Evolutionary conservation across 2,797 vertebrate genomes (phyloP).

Genomic region (Rhynchotus rufescens): DNA sequence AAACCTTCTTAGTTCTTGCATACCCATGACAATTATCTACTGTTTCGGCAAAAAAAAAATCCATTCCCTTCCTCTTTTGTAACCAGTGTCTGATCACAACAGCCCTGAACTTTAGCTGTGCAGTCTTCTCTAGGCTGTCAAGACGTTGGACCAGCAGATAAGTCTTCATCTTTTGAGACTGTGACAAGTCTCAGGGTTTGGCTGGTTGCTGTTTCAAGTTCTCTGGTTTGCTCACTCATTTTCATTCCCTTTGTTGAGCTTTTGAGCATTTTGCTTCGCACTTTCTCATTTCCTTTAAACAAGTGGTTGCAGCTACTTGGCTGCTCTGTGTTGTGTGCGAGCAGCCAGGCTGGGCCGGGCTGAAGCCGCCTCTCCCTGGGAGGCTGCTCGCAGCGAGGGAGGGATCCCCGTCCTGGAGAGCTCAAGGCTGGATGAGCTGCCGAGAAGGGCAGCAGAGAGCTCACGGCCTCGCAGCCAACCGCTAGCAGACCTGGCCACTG

Average conservation of each 20-base stretch:
- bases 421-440: background rate
- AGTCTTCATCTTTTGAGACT: background rate
- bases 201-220: background rate
- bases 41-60: background rate
- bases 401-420: background rate
- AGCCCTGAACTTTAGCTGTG: background rate
- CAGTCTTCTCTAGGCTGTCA: background rate
- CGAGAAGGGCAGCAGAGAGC: background rate
- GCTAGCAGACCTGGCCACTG: background rate
- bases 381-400: background rate
- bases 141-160: background rate
- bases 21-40: background rate
- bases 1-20: background rate
- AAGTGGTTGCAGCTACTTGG: background rate
- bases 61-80: background rate
- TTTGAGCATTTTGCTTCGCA: background rate
- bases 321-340: background rate
- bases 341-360: too few relatives aligned
- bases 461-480: background rate
- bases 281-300: background rate
- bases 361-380: accelerated
- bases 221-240: background rate
- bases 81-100: background rate
- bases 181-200: background rate
- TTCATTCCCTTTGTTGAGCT: background rate